A percentile compares a stretch with the other conserved stretches of the same genome.
phyloP scores from a whole-genome alignment of 2,113 vertebrate species.

The Saguinus imperator region DNA sequence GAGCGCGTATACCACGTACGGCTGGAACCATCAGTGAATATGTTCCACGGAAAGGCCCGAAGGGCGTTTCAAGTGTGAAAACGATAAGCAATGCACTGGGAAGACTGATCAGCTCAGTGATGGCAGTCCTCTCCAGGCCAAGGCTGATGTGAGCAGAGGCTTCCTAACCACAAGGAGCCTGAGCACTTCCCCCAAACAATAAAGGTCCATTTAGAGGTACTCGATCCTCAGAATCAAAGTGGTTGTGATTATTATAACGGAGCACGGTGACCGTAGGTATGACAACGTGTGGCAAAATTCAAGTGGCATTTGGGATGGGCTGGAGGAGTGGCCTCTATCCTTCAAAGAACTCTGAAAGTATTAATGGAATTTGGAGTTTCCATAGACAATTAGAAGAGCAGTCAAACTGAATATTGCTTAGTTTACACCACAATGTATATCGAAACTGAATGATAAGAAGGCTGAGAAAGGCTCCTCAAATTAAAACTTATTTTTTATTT shows the following conservation, averaged over 20 bases:
- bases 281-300: neutral
- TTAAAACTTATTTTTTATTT: neutral
- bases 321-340: neutral
- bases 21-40: neutral
- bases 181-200: neutral
- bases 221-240: neutral
- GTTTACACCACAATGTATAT: neutral
- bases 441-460: neutral
- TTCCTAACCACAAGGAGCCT: neutral
- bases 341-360: neutral
- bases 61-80: neutral
- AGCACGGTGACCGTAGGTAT: neutral
- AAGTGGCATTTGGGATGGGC: neutral
- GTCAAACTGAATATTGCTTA: neutral
- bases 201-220: neutral
- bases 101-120: neutral
- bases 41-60: neutral
- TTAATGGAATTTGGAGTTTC: conserved; percentile 4
- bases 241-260: neutral
- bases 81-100: neutral
- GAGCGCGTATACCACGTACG: no score
- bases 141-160: neutral
- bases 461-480: neutral
- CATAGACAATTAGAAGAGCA: neutral
- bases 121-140: neutral